phyloP scores from a whole-genome alignment of 2,797 vertebrate genomes.

The Cuniculus paca region DNA sequence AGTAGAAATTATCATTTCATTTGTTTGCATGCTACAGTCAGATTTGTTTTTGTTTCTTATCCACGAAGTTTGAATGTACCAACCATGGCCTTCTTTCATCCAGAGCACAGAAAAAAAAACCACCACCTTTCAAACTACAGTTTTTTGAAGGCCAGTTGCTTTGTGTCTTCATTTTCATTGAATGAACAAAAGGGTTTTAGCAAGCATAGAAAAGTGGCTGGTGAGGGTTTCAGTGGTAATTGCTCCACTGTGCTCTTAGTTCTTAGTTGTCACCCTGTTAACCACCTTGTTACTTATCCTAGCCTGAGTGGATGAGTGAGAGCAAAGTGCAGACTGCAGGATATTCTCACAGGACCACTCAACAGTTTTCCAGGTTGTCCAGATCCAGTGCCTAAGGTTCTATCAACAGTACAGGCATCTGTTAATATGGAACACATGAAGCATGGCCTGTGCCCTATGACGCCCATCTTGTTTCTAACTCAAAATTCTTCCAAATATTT shows the following conservation, averaged over 20 bases:
- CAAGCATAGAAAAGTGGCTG: fast-evolving
- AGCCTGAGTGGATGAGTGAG: background rate
- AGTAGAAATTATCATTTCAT: background rate
- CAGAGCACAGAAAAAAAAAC: background rate
- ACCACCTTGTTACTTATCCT: background rate
- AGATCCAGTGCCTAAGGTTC: background rate
- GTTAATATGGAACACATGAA: background rate
- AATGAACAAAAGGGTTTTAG: background rate
- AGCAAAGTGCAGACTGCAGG: background rate
- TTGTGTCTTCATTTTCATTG: background rate
- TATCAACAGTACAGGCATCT: background rate
- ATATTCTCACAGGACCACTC: background rate
- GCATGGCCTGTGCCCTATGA: background rate
- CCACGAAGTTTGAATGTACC: background rate
- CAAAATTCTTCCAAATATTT: background rate
- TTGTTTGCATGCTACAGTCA: background rate
- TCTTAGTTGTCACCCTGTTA: background rate
- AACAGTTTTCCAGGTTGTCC: background rate
- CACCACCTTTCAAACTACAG: background rate
- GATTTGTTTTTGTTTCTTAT: background rate
- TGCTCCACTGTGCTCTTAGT: background rate
- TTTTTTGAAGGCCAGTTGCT: background rate
- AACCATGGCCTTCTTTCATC: background rate
- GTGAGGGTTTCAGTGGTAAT: background rate
- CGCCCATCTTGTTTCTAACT: background rate